Evolutionary conservation across 2,113 vertebrate genomes (phyloP).

Genomic region (Daubentonia madagascariensis): DNA sequence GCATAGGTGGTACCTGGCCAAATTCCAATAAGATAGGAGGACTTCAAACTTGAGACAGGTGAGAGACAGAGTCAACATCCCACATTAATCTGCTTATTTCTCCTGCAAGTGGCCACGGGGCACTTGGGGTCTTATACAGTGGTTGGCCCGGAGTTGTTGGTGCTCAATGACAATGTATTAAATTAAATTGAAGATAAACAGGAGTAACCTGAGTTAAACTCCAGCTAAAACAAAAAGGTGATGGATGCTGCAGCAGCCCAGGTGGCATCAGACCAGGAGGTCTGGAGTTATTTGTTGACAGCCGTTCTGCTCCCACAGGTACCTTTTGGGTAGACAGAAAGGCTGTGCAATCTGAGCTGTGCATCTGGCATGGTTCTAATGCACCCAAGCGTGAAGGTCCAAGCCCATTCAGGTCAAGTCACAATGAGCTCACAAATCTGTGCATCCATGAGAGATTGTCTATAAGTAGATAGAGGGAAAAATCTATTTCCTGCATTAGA

Average conservation of each 20-base stretch:
- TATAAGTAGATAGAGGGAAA: neutral
- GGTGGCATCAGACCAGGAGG: neutral
- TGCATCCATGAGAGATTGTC: neutral
- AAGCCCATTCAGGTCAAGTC: neutral
- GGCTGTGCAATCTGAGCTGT: neutral
- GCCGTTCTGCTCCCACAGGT: neutral
- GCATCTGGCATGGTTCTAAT: neutral
- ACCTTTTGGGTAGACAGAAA: neutral
- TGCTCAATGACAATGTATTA: neutral
- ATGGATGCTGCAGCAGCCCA: neutral
- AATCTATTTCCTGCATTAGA: neutral
- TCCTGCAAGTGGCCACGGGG: neutral
- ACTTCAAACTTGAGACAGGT: neutral
- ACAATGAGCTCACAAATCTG: neutral
- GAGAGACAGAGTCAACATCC: too few relatives aligned
- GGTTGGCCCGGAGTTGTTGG: neutral
- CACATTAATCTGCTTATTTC: accelerated
- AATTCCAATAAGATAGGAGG: too few relatives aligned
- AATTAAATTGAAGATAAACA: neutral
- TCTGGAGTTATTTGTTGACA: neutral
- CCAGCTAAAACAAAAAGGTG: neutral
- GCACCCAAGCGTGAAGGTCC: neutral
- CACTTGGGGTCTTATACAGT: accelerated
- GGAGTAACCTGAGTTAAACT: neutral
- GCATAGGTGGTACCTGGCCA: neutral